Evolutionary conservation across 2,888 invertebrate species (phyloP).

Genomic region (Spodoptera exigua): DNA sequence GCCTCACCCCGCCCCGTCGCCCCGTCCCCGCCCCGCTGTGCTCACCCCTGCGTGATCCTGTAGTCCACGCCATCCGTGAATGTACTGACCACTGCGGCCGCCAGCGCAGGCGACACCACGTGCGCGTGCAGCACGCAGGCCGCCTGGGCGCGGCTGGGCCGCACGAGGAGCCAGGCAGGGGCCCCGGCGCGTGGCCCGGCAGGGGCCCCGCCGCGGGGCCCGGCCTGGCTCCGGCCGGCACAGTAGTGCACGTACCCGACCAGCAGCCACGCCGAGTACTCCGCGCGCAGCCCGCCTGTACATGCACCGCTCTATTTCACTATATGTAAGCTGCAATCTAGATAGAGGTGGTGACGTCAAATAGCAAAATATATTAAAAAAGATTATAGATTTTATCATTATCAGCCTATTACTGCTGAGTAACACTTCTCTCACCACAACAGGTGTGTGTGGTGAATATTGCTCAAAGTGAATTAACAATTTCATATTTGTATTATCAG

Average conservation of each 20-base stretch:
- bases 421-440: too few species aligned
- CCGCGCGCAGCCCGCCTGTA: conserved; percentile 69
- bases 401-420: too few species aligned
- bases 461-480: too few species aligned
- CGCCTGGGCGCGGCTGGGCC: conserved; percentile 48
- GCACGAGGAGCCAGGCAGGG: conserved; percentile 21
- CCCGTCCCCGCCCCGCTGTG: not conserved
- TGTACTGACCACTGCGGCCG: conserved; percentile 46
- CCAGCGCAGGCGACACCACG: conserved; percentile 64
- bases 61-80: conserved; percentile 55
- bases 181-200: conserved; percentile 18
- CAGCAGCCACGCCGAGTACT: conserved; percentile 65
- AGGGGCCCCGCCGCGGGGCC: conserved; percentile 38
- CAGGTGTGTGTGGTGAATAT: too few species aligned
- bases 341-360: too few species aligned
- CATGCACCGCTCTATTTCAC: not conserved
- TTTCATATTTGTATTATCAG: too few species aligned
- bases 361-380: too few species aligned
- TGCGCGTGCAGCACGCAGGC: conserved; percentile 66
- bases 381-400: too few species aligned
- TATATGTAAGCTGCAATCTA: not conserved
- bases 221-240: conserved; percentile 51
- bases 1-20: not conserved
- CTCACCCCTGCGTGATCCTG: conserved; percentile 65
- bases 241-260: conserved; percentile 70